These are phyloP conservation scores for Globodera rostochiensis DNA, from an alignment of 1,140 invertebrate species.

Conservation along the genomic window DNA sequence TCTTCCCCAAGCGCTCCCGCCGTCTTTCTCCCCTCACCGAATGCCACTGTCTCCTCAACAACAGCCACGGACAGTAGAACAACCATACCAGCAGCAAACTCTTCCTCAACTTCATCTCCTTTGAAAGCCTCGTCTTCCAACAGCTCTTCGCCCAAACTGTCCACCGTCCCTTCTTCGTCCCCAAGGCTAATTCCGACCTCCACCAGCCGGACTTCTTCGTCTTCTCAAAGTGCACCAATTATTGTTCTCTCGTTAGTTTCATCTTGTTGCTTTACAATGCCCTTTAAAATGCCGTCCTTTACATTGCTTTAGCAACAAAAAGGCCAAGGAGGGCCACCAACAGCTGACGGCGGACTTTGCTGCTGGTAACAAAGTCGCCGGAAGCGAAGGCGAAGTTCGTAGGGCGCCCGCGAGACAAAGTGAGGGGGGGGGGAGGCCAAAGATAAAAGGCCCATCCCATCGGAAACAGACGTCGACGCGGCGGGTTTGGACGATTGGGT, in stretches of 20 bases:
- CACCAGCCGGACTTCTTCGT: not conserved
- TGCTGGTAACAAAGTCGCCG: not conserved
- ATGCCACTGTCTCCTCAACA: not conserved
- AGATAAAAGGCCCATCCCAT: not conserved
- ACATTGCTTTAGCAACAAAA: not conserved
- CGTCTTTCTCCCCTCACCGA: not conserved
- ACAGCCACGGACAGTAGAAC: not conserved
- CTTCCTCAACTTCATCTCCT: not conserved
- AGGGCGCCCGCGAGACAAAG: conserved; percentile 15
- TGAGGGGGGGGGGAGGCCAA: not conserved
- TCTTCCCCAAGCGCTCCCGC: too few relatives aligned
- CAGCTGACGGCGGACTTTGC: not conserved
- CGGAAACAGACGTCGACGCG: not conserved
- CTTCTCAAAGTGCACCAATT: not conserved
- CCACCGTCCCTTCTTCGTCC: not conserved
- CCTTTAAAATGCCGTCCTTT: not conserved
- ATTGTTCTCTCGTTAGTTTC: not conserved
- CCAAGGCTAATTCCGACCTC: not conserved
- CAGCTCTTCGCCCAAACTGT: not conserved
- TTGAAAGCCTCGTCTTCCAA: not conserved
- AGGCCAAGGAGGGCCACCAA: not conserved
- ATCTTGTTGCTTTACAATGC: not conserved
- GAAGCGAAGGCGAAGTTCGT: not conserved
- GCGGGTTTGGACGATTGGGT: not conserved
- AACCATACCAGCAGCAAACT: not conserved